Base-by-base conservation (phyloP, 2,797 vertebrate genomes). In the Rhadinocentrus ornatus region DNA sequence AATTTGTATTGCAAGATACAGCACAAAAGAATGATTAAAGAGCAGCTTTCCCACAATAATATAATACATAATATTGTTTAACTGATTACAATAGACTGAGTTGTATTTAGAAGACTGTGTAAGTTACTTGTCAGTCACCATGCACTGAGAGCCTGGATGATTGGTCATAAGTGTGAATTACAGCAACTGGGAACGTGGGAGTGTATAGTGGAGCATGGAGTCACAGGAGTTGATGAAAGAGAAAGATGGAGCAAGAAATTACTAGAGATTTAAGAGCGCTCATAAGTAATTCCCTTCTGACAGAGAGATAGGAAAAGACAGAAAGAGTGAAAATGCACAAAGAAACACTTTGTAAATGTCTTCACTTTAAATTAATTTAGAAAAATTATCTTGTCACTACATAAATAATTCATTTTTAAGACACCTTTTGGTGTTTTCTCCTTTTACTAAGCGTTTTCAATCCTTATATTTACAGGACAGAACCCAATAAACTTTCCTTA, bases 401-500 rank as follows among this genome's bases (percentile, higher is more conserved):
- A 29, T 2, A 46, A 71, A 37, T 52, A 2, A 66, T 50, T 57
- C n/a, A 32, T 27, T 59, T n/a, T 60, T 62, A 15, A 69, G 2
- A 57, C 1, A 2, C 50, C 29, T 54, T 29, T 29, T 50, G 16
- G 3, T 61, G 39, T 32, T 62, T 78, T 71, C 29, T 53, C 66
- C 35, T 62, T 35, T 48, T 35, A 6, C 66, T 61, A 13, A 44
- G 67, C 50, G 41, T 50, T 55, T 73, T 77, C 79, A 85, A 85
- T 87, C 78, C 61, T 82, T 53, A 60, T 4, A 66, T 55, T 69
- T 37, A 1, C 52, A 64, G 72, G 62, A 78, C 60, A 80, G 46
- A 82, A 32, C 80, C 68, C 72, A 91, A 91, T 91, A 91, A 88
- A 80, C 80, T 91, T 83, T 58, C 56, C 37, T 70, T 37, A 71